Evolutionary conservation across 2,888 invertebrate species (phyloP).

Genomic region (Perizoma flavofasciatum): DNA sequence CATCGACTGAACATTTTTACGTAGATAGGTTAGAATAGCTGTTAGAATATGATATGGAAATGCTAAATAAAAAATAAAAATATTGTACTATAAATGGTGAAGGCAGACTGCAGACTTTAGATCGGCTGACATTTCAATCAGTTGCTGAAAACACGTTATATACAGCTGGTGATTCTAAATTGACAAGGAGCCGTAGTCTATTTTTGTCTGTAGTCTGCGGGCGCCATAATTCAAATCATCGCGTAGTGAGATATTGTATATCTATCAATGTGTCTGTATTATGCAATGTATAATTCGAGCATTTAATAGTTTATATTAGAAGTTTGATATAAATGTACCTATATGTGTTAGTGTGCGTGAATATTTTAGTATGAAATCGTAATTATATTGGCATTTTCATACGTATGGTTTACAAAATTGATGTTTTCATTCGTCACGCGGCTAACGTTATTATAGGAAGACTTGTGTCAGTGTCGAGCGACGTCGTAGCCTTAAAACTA

Average conservation of each 20-base stretch:
- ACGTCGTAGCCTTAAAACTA: slow-evolving; percentile 82
- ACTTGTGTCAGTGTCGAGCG: slow-evolving; percentile 74
- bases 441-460: slow-evolving; percentile 66
- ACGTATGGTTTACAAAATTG: slow-evolving; percentile 57
- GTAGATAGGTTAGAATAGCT: slow-evolving; percentile 67
- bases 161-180: not conserved
- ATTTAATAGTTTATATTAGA: slow-evolving; percentile 75
- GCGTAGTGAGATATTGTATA: slow-evolving; percentile 70
- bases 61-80: slow-evolving; percentile 47
- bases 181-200: not conserved
- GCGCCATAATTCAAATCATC: slow-evolving; percentile 48
- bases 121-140: not conserved
- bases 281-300: slow-evolving; percentile 71
- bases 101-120: slow-evolving; percentile 2
- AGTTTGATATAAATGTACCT: slow-evolving; percentile 60
- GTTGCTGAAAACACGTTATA: not conserved
- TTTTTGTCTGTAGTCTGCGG: slow-evolving; percentile 2
- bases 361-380: slow-evolving; percentile 45
- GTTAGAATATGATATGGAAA: slow-evolving; percentile 36
- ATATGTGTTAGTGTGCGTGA: slow-evolving; percentile 75
- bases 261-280: slow-evolving; percentile 64
- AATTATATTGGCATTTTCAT: slow-evolving; percentile 52
- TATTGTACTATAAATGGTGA: slow-evolving; percentile 36
- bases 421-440: slow-evolving; percentile 56
- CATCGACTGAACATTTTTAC: slow-evolving; percentile 83